Conservation (phyloP, 2,797 vertebrate genomes). For the Tamandua tetradactyla region DNA sequence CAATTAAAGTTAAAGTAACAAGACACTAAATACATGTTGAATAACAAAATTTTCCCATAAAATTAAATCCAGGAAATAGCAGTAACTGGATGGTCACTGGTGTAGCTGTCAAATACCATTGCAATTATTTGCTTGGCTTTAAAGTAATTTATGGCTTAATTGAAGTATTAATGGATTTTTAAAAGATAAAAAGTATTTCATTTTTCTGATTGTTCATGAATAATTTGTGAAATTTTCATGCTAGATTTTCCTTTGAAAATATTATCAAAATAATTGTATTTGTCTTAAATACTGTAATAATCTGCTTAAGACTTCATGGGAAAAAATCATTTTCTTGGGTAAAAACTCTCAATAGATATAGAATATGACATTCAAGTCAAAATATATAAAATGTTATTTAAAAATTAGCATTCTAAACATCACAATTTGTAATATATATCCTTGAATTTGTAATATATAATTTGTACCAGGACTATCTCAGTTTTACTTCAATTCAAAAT, state of each 20-base stretch:
- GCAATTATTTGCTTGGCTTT: not conserved
- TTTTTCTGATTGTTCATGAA: not conserved
- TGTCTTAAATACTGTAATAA: constrained; percentile 30
- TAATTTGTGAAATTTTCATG: constrained; percentile 13
- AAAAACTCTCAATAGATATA: constrained; percentile 27
- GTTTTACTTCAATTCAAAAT: not conserved
- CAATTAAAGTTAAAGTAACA: constrained; percentile 34
- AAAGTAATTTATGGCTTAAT: constrained; percentile 37
- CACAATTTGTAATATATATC: not conserved
- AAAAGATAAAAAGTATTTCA: not conserved
- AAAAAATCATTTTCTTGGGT: constrained; percentile 13
- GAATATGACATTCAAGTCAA: not conserved
- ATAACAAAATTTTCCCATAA: constrained; percentile 11
- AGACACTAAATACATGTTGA: not conserved
- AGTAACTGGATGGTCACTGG: constrained; percentile 11
- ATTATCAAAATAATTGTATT: not conserved
- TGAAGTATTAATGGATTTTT: not conserved
- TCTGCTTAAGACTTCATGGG: not conserved
- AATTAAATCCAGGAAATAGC: constrained; percentile 48
- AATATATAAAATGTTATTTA: constrained; percentile 17
- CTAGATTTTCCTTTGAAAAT: constrained; percentile 37
- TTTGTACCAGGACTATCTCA: not conserved
- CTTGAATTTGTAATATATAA: constrained; percentile 5
- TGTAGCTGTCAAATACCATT: not conserved
- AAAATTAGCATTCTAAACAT: constrained; percentile 21